Evolutionary conservation across 2,888 invertebrate species (phyloP).

Genomic region (Rutpela maculata): DNA sequence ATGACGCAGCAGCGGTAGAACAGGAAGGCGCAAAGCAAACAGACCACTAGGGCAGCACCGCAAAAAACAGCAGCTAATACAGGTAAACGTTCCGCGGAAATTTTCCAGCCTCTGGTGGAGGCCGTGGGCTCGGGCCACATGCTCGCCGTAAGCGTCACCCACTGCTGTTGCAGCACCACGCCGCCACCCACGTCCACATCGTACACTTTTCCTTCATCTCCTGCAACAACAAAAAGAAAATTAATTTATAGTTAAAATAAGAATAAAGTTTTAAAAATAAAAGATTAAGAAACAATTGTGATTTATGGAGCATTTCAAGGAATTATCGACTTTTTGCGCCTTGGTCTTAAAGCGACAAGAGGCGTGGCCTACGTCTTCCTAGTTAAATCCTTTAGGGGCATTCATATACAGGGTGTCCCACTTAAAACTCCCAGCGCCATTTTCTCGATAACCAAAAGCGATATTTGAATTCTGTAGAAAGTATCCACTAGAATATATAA

Average conservation of each 20-base stretch:
- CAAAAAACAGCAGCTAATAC: conserved; percentile 74
- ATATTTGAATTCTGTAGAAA: too few relatives aligned
- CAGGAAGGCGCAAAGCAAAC: conserved; percentile 79
- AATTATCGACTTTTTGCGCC: too few relatives aligned
- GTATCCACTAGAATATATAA: too few relatives aligned
- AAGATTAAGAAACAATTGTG: too few relatives aligned
- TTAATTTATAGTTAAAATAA: neutral
- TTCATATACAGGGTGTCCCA: too few relatives aligned
- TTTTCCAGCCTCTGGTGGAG: conserved; percentile 72
- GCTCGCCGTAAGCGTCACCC: conserved; percentile 76
- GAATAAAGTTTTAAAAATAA: too few relatives aligned
- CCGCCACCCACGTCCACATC: conserved; percentile 61
- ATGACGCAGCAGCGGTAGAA: conserved; percentile 83
- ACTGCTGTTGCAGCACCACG: conserved; percentile 74
- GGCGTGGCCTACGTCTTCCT: too few relatives aligned
- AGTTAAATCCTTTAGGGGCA: too few relatives aligned
- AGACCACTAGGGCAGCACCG: conserved; percentile 80
- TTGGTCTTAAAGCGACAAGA: too few relatives aligned
- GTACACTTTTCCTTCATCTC: conserved; percentile 67
- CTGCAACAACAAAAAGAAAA: conserved; percentile 60
- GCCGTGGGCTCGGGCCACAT: conserved; percentile 75
- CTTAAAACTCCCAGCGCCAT: too few relatives aligned
- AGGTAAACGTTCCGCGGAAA: conserved; percentile 74
- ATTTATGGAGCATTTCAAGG: too few relatives aligned
- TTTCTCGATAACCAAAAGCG: too few relatives aligned